phyloP scores from a whole-genome alignment of 2,113 vertebrate species.

The Toxotes jaculatrix region DNA sequence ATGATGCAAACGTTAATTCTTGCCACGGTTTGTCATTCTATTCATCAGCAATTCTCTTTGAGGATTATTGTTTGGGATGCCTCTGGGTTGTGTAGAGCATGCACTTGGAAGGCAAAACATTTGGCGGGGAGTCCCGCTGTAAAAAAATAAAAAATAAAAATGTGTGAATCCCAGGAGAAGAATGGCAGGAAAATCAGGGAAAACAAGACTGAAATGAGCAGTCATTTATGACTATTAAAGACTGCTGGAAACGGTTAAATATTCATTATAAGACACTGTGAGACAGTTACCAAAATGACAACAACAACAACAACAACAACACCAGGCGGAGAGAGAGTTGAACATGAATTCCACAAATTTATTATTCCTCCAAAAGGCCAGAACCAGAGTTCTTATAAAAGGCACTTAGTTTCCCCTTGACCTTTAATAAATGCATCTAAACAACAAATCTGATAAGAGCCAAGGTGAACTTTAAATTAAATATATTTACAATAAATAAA shows the following conservation, averaged over 20 bases:
- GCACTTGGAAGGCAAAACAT: conserved; percentile 58
- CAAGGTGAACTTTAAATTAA: conserved; percentile 83
- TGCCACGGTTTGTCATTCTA: conserved; percentile 72
- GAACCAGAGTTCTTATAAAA: conserved; percentile 75
- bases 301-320: conserved; percentile 52
- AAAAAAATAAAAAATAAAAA: background rate
- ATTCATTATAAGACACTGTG: conserved; percentile 18
- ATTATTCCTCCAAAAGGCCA: conserved; percentile 75
- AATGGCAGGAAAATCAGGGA: conserved; percentile 25
- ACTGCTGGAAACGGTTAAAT: conserved; percentile 18
- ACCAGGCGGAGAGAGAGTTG: conserved; percentile 30
- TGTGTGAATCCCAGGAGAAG: conserved; percentile 15
- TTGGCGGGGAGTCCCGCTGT: conserved; percentile 27
- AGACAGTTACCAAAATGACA: conserved; percentile 3
- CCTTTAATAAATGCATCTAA: conserved; percentile 71
- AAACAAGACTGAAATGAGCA: conserved; percentile 35
- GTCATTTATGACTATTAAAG: conserved; percentile 31
- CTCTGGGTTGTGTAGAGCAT: conserved; percentile 59
- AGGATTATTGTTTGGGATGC: conserved; percentile 76
- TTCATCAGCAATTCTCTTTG: conserved; percentile 83
- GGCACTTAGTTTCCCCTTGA: conserved; percentile 81
- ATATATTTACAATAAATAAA: conserved; percentile 89
- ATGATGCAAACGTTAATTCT: conserved; percentile 72
- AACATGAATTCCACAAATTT: conserved; percentile 79
- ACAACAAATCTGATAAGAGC: conserved; percentile 71